Conservation (phyloP, 2,797 vertebrate genomes). For the Fistularia tabacaria region DNA sequence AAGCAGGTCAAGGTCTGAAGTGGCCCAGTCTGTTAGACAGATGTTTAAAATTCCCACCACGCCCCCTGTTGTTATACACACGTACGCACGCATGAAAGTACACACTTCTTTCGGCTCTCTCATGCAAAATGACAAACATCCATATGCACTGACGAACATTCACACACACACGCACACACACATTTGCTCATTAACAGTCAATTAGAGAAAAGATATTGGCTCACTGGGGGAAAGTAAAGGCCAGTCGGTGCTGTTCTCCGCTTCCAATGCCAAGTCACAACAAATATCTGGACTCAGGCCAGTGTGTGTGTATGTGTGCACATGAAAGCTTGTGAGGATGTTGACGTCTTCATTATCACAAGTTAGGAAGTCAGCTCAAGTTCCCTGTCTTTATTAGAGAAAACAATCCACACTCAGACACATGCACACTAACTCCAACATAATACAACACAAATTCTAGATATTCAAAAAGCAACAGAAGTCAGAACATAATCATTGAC, state of each 20-base stretch:
- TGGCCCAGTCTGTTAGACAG: constrained; percentile 57
- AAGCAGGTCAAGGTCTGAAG: constrained; percentile 50
- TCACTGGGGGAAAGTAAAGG: constrained; percentile 64
- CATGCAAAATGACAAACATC: not conserved
- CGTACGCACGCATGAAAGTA: not conserved
- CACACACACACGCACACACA: constrained; percentile 23
- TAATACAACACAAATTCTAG: too few relatives aligned
- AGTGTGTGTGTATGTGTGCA: constrained; percentile 2
- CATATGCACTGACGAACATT: constrained; percentile 14
- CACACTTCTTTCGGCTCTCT: constrained; percentile 9
- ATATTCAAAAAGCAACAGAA: too few relatives aligned
- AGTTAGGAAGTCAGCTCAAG: constrained; percentile 34
- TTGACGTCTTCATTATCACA: constrained; percentile 23
- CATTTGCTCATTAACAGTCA: constrained; percentile 70
- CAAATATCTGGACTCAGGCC: constrained; percentile 55
- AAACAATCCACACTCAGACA: constrained; percentile 13
- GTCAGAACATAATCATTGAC: too few relatives aligned
- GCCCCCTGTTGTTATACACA: constrained; percentile 24
- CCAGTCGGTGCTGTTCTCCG: constrained; percentile 51
- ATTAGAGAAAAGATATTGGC: constrained; percentile 73
- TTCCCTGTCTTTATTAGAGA: constrained; percentile 40
- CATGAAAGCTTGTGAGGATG: constrained; percentile 1
- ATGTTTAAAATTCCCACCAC: constrained; percentile 56
- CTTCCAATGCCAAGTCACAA: constrained; percentile 61
- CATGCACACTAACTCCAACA: constrained; percentile 22